Percentiles rank a stretch among this genome's conserved stretches.
Conservation (phyloP, 2,797 vertebrate genomes). For the Pangasius larnaudii region DNA sequence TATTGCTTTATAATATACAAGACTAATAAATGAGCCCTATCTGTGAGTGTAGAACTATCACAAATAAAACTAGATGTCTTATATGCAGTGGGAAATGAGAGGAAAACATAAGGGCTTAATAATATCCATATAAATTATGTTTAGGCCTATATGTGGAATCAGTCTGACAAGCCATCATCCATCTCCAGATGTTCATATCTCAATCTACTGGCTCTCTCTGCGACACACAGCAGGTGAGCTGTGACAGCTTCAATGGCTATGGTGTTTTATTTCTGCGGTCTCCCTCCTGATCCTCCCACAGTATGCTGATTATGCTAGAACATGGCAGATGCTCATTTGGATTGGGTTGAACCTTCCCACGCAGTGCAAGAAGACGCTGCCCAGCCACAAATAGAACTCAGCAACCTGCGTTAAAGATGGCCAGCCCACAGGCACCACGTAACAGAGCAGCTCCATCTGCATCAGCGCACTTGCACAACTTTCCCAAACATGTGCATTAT, state of each 20-base stretch:
- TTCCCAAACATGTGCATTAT: conserved; percentile 25
- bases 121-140: not conserved
- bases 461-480: conserved; percentile 26
- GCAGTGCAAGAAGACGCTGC: conserved; percentile 53
- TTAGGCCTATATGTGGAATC: conserved; percentile 19
- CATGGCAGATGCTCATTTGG: conserved; percentile 68
- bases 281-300: conserved; percentile 61
- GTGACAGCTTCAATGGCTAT: conserved; percentile 38
- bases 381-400: conserved; percentile 58
- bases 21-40: not conserved
- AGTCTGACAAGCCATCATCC: conserved; percentile 13
- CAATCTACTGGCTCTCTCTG: conserved; percentile 9
- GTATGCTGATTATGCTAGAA: conserved; percentile 64
- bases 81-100: not conserved
- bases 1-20: not conserved
- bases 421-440: conserved; percentile 17
- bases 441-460: conserved; percentile 24
- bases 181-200: conserved; percentile 41
- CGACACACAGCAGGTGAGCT: conserved; percentile 19
- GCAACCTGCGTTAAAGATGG: conserved; percentile 47
- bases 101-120: not conserved
- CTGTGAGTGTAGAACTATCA: not conserved
- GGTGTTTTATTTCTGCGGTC: conserved; percentile 24
- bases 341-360: conserved; percentile 63
- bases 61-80: not conserved